These are phyloP conservation scores for Pinna nobilis DNA, from an alignment of 1,140 invertebrate genomes.

Conservation along the genomic window DNA sequence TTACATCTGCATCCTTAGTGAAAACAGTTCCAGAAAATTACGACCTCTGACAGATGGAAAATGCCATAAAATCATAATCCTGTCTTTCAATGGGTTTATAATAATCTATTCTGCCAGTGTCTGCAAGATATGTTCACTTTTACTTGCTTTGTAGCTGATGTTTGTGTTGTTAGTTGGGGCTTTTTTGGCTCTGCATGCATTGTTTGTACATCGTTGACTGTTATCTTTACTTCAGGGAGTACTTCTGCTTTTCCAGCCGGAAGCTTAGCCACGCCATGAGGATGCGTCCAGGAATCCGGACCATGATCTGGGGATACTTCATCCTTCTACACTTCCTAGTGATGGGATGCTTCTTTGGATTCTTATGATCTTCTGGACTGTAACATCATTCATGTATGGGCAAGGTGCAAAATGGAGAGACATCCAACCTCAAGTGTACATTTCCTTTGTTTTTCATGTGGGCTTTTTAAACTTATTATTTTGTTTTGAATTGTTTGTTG, in stretches of 20 bases:
- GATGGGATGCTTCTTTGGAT: constrained; percentile 57
- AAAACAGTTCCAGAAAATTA: no score
- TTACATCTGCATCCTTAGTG: no score
- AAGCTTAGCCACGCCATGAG: constrained; percentile 56
- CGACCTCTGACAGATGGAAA: no score
- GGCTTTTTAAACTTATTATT: background rate
- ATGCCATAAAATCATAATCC: no score
- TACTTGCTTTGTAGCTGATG: background rate
- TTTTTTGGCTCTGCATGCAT: no score
- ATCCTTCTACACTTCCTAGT: constrained; percentile 56
- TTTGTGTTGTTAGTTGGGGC: background rate
- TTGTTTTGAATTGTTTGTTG: background rate
- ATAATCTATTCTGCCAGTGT: constrained; percentile 4
- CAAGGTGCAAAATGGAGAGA: background rate
- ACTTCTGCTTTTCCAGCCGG: constrained; percentile 64
- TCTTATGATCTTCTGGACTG: constrained; percentile 40
- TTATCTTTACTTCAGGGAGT: constrained; percentile 56
- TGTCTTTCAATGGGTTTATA: no score
- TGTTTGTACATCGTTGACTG: no score
- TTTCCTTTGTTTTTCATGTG: background rate
- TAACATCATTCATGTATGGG: background rate
- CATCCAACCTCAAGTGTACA: background rate
- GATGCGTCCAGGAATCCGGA: constrained; percentile 56
- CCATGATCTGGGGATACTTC: constrained; percentile 61
- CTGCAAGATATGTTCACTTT: background rate